phyloP scores from a whole-genome alignment of 2,888 invertebrate genomes.

The Anoplius nigerrimus region DNA sequence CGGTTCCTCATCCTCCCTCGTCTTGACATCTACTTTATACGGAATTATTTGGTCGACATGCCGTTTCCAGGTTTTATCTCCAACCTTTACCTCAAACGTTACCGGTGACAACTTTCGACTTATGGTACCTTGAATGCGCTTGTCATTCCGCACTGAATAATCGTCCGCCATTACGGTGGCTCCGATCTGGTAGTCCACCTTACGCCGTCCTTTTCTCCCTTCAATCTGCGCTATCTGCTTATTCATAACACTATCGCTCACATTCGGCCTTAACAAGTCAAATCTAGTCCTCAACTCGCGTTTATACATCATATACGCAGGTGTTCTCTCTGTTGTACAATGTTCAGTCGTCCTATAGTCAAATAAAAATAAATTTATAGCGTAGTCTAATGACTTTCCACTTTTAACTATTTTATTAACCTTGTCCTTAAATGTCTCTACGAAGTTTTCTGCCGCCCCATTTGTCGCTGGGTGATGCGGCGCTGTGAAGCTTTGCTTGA shows the following conservation, averaged over 20 bases:
- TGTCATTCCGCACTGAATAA: background rate
- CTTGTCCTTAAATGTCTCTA: no score
- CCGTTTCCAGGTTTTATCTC: background rate
- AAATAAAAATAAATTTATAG: conserved; percentile 1
- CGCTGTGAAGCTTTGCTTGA: conserved; percentile 36
- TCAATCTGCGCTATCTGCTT: background rate
- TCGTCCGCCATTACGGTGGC: background rate
- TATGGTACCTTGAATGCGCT: no score
- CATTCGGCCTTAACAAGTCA: background rate
- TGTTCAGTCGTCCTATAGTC: background rate
- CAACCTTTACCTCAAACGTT: no score
- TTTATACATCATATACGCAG: background rate
- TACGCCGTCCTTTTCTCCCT: background rate
- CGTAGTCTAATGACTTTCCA: conserved; percentile 14
- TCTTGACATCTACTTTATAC: no score
- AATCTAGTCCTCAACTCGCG: background rate
- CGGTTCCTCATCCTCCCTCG: no score
- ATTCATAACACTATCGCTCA: background rate
- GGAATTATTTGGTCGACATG: background rate
- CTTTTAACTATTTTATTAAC: conserved; percentile 24
- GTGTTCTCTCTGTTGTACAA: background rate
- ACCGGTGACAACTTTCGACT: no score
- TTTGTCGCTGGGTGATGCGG: conserved; percentile 47
- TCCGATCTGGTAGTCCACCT: background rate
- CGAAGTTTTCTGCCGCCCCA: no score